phyloP scores from a whole-genome alignment of 1,140 invertebrate genomes.

The Saccostrea cuccullata region DNA sequence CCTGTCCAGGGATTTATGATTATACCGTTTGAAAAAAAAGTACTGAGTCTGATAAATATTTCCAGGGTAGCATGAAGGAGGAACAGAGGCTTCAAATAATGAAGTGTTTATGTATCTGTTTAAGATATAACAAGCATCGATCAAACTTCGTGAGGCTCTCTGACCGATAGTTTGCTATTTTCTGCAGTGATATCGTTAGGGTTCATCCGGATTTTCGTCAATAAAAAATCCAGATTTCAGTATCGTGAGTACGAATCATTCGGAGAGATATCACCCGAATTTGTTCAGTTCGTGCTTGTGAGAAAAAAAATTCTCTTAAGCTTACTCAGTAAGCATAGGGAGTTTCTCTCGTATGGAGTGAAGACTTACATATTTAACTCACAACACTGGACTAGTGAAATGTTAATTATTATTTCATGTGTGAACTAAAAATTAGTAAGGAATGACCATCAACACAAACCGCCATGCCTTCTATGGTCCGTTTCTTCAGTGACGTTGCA shows the following conservation, averaged over 20 bases:
- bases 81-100: slow-evolving; percentile 25
- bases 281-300: neutral
- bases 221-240: slow-evolving; percentile 5
- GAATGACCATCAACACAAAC: neutral
- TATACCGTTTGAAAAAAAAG: slow-evolving; percentile 22
- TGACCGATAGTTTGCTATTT: slow-evolving; percentile 20
- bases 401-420: neutral
- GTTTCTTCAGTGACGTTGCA: slow-evolving; percentile 60
- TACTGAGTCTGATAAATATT: slow-evolving; percentile 26
- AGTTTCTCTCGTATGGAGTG: neutral
- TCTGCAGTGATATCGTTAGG: neutral
- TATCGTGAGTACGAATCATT: neutral
- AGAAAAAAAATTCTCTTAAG: neutral
- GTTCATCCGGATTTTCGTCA: neutral
- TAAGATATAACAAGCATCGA: slow-evolving; percentile 35
- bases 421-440: neutral
- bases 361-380: neutral
- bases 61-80: slow-evolving; percentile 5
- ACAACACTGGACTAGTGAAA: neutral
- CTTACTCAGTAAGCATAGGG: neutral
- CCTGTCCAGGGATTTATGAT: slow-evolving; percentile 26
- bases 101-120: slow-evolving; percentile 31
- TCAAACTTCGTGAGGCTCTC: slow-evolving; percentile 23
- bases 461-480: slow-evolving; percentile 67
- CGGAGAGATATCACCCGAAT: slow-evolving; percentile 18